Percentiles rank a stretch among this genome's conserved stretches.
Evolutionary conservation across 2,888 invertebrate genomes (phyloP).

Genomic region (Lasioglossum lativentre): DNA sequence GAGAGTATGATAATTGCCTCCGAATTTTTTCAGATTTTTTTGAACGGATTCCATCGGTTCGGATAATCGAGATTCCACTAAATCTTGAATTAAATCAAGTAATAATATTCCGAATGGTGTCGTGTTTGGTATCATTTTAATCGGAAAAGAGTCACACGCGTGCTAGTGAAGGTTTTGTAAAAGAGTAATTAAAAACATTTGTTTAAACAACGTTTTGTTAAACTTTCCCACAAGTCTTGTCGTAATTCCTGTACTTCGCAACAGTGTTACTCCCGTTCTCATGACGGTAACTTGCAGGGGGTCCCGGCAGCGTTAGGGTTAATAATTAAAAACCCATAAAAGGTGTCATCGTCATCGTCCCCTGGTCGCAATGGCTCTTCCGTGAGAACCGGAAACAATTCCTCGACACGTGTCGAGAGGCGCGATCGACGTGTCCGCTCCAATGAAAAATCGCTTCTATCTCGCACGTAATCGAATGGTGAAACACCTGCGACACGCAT

Average conservation of each 20-base stretch:
- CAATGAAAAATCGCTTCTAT: constrained; percentile 48
- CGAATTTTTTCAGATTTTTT: too few species aligned
- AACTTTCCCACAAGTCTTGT: not conserved
- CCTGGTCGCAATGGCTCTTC: constrained; percentile 5
- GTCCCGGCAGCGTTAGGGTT: not conserved
- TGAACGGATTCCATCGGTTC: not conserved
- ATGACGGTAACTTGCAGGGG: not conserved
- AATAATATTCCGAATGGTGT: not conserved
- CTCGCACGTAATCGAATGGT: constrained; percentile 39
- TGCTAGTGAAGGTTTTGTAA: not conserved
- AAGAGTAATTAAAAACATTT: not conserved
- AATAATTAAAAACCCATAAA: not conserved
- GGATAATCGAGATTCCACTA: too few species aligned
- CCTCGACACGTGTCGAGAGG: constrained; percentile 61
- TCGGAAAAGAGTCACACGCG: not conserved
- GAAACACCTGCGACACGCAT: constrained; percentile 75
- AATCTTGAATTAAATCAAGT: not conserved
- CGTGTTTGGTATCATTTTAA: not conserved
- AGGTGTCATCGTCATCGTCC: not conserved
- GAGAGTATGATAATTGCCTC: too few species aligned
- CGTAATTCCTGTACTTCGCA: not conserved
- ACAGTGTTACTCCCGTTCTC: not conserved
- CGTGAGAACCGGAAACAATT: constrained; percentile 58
- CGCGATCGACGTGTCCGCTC: constrained; percentile 26
- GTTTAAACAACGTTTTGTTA: too few species aligned